These are phyloP conservation scores for Cheirogaleus medius DNA, from an alignment of 2,113 vertebrate genomes.

Conservation along the genomic window DNA sequence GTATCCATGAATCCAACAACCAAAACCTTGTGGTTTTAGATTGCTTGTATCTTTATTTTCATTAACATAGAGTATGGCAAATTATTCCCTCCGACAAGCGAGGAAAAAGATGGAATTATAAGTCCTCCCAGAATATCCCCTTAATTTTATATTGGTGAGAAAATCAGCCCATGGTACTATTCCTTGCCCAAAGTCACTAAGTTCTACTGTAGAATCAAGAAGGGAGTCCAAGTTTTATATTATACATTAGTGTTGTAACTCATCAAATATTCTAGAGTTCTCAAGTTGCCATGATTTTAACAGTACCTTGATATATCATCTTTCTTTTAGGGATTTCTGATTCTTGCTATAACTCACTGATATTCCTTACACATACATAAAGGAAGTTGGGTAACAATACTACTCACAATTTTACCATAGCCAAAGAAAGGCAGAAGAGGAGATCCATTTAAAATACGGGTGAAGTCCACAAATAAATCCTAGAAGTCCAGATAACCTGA, in stretches of 20 bases:
- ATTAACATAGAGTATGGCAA: not conserved
- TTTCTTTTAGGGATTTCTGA: not conserved
- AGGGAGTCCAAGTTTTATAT: not conserved
- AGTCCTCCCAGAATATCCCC: not conserved
- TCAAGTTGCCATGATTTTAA: not conserved
- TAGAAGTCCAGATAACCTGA: not conserved
- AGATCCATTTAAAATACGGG: not conserved
- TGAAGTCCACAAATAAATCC: not conserved
- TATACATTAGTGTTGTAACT: not conserved
- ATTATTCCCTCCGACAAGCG: not conserved
- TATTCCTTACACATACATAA: not conserved
- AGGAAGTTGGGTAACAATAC: not conserved
- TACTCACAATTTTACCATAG: not conserved
- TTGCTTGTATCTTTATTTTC: not conserved
- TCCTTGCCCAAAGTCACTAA: not conserved
- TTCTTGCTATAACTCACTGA: not conserved
- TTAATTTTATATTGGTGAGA: not conserved
- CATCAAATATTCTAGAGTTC: not conserved
- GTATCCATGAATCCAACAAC: not conserved
- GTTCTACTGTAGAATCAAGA: not conserved
- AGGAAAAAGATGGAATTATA: constrained; percentile 27
- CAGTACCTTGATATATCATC: not conserved
- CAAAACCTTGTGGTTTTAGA: not conserved
- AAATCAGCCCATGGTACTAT: not conserved
- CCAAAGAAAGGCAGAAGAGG: not conserved